Percentiles rank a stretch among this genome's conserved stretches.
phyloP scores from a whole-genome alignment of 2,888 invertebrate species.

The Phengaris arion region DNA sequence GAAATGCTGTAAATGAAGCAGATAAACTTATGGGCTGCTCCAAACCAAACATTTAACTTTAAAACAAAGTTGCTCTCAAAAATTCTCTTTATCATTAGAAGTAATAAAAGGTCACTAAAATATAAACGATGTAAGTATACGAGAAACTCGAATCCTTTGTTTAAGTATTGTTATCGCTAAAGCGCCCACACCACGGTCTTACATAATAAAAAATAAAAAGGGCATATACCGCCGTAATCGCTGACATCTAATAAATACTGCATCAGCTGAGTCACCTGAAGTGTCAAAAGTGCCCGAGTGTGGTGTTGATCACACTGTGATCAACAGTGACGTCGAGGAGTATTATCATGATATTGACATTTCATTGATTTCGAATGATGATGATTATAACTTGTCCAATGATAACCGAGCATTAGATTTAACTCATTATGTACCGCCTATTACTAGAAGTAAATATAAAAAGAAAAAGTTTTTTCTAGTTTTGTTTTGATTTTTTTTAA shows the following conservation, averaged over 20 bases:
- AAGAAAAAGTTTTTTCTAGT: background rate
- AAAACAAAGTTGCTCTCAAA: too few species aligned
- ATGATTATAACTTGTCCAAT: background rate
- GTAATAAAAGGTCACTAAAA: too few species aligned
- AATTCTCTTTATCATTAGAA: too few species aligned
- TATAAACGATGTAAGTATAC: too few species aligned
- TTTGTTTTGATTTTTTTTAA: too few species aligned
- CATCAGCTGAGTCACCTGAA: background rate
- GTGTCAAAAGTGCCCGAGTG: background rate
- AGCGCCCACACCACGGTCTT: background rate
- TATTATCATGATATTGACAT: background rate
- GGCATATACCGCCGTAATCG: slow-evolving; percentile 1
- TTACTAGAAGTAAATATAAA: background rate
- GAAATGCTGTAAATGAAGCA: too few species aligned
- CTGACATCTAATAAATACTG: background rate
- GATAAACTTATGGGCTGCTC: too few species aligned
- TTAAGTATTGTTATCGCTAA: background rate
- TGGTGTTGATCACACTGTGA: background rate
- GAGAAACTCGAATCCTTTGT: too few species aligned
- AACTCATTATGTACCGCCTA: background rate
- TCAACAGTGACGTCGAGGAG: background rate
- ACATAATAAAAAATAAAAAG: background rate
- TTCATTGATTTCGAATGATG: background rate
- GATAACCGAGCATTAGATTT: background rate
- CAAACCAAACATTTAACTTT: too few species aligned